Evolutionary conservation across 2,797 vertebrate species (phyloP), one percentile per base, ranked within the genome.

Genomic region (Falco naumanni): DNA sequence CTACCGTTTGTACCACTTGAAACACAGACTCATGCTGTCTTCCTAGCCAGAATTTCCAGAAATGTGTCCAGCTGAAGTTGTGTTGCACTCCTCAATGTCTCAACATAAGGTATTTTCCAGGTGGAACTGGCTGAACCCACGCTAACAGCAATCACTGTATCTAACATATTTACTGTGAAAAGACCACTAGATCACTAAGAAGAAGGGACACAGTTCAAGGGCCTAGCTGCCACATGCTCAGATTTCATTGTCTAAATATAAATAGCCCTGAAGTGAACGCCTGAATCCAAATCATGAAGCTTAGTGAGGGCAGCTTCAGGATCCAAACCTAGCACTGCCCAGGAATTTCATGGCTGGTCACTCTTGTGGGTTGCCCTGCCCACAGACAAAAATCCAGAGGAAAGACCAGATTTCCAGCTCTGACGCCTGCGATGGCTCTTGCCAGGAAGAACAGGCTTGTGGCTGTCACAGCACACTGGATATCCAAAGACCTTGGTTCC

Each of bases 181-280:
- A 95, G 81, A 92, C 90, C 84, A 96, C 66, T 76, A 92, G 93
- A 96, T 94, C 90, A 74, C 80, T 64, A 53, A 78, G 87, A 93
- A 97, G 79, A 93, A 95, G 83, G 87, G 57, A 65, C 82, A 41
- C 48, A 97, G 93, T 95, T 96, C 96, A 96, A 87, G 60, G 65
- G 88, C 93, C 96, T 70, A 78, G 81, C 65, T 97, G 93, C 74
- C 90, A 50, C 4, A 25, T 50, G 41, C 47, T 96, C 70, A 60
- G 20, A 70, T 97, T 94, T 94, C 43, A 6, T 69, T 93, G 43
- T 79, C 25, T 56, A 76, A 63, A 69, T 84, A 84, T 51, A 68
- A 94, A 80, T 68, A 90, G 25, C 13, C 24, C 41, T 57, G n/a
- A 77, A 95, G 92, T 41, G 90, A 82, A 82, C 43, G 20, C 54